Evolutionary conservation across 2,797 vertebrate genomes (phyloP), one percentile per base, ranked within the genome.

Genomic region (Characodon lateralis): DNA sequence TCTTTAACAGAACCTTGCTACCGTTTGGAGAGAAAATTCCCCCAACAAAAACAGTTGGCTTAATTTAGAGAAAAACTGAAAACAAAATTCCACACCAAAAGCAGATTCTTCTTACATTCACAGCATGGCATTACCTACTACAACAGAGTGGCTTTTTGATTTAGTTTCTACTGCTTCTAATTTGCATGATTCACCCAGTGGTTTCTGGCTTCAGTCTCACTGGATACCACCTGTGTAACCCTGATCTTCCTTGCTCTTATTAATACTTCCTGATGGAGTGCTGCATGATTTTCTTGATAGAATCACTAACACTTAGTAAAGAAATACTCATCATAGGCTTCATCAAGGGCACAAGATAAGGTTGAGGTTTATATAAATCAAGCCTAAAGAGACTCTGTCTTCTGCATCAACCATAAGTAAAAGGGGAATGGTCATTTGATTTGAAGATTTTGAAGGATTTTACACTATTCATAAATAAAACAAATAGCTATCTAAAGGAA

Each of bases 301-400:
- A 85, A 81, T 83, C 82, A 71, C 55, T 80, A 83, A 87, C 89
- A 87, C 82, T 70, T 68, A 87, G 83, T 92, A 91, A 95, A 94
- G 93, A 90, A 93, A 91, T 83, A 88, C 80, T 85, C 83, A 81
- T 87, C 7, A 1, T 71, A 82, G 76, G 79, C 48, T 85, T 82
- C 61, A 82, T 79, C 24, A 53, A 75, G 82, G 82, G 73, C 16
- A 18, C 43, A 24, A 28, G 41, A 71, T 63, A 53, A 48, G 35
- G 59, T 51, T 41, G 31, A 73, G 58, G 70, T 74, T 76, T 1
- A 22, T 61, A 72, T 63, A 74, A 87, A 74, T 83, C 78, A 73
- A 61, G 6, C 31, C 79, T 35, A 66, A 84, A 69, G 82, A 83
- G 75, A 78, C 24, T 31, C 0, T 39, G 41, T 12, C 59, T 74